A percentile compares a stretch with the other conserved stretches of the same genome.
Conservation (phyloP, 2,797 vertebrate genomes). For the Enteromius radiatus region DNA sequence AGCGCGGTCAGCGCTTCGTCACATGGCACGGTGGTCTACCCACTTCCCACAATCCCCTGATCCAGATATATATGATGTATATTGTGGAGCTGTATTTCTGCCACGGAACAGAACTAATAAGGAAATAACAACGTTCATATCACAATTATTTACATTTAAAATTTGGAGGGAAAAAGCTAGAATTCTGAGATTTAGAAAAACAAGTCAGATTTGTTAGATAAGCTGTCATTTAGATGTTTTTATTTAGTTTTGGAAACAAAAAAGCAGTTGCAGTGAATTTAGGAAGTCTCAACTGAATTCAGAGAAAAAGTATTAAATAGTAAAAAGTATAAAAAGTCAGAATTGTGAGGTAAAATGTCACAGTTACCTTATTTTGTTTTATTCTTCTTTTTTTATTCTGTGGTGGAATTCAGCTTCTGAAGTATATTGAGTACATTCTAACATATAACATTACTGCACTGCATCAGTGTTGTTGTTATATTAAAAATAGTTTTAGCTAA, state of each 20-base stretch:
- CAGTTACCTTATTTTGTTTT: not conserved
- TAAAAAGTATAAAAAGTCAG: not conserved
- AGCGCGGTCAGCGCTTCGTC: not conserved
- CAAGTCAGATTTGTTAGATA: not conserved
- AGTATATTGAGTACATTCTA: not conserved
- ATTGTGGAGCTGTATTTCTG: not conserved
- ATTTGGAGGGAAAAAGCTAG: not conserved
- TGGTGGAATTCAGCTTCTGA: not conserved
- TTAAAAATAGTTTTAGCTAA: not conserved
- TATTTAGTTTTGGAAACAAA: not conserved
- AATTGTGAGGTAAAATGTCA: not conserved
- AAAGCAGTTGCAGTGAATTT: not conserved
- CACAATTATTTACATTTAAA: not conserved
- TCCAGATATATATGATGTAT: too few relatives aligned
- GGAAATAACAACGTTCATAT: not conserved
- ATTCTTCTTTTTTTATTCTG: too few relatives aligned
- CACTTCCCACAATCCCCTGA: not conserved
- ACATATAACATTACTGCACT: too few relatives aligned
- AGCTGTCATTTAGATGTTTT: not conserved
- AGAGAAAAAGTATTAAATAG: too few relatives aligned
- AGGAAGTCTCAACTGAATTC: too few relatives aligned
- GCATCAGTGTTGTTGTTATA: not conserved
- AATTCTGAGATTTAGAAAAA: not conserved
- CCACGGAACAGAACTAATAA: not conserved
- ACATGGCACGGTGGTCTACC: not conserved